Evolutionary conservation across 2,888 invertebrate genomes (phyloP), one percentile per base, ranked within the genome.

Genomic region (Cinara cedri): DNA sequence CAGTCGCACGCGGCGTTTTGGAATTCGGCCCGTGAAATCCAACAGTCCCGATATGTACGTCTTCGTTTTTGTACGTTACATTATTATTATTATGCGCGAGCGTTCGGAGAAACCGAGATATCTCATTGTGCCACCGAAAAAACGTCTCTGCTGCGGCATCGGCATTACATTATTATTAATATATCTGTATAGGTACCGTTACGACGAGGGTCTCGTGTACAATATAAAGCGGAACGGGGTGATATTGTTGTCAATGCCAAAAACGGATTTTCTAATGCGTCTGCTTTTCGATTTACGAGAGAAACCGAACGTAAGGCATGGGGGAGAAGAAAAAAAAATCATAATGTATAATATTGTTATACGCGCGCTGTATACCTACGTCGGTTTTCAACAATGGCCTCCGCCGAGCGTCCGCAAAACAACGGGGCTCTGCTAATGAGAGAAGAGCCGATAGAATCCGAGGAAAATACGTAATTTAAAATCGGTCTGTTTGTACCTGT

Each of bases 211-310:
- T 68, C 55, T 68, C 60, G 60, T 57, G 49, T 51, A 54, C n/a
- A 8, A 19, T 34, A 6, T 34, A 34, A 68, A 68, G 42, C 44
- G 19, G 1, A 68, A 57, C 76, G 76, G 66, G 66, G 76, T 76
- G 66, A 76, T 76, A 76, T 76, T 68, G 68, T 68, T 78, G 76
- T 78, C 76, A 76, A 57, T 68, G 76, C 68, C 68, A 60, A 78
- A 78, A 78, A 78, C 55, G 68, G 76, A 78, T 49, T 78, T 78
- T 70, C 68, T 78, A 78, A 78, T 60, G 76, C 60, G 76, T 68
- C 66, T 68, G 65, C 65, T 26, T n/a, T 24, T 60, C 65, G 75
- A 75, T 75, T 75, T 75, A 75, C 75, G 76, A 68, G 54, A 46
- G 75, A 55, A 66, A 66, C 54, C 54, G 21, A 34, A 51, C 26